Conservation (phyloP, 1,140 invertebrate species). For the Drosophila sturtevanti region DNA sequence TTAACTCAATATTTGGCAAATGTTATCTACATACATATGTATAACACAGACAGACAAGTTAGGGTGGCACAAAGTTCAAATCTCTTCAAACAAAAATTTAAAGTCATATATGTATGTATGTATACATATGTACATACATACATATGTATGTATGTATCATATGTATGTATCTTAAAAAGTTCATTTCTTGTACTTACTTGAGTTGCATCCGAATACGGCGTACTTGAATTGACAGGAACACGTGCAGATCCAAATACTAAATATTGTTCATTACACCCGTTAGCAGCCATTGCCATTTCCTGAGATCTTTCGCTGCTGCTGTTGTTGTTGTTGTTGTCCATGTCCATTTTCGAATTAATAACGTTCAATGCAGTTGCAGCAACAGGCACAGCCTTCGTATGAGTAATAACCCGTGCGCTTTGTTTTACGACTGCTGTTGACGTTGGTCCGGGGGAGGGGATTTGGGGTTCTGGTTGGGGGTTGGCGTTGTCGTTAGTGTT, state of each 20-base stretch:
- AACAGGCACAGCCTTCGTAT: slow-evolving; percentile 54
- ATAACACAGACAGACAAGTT: no score
- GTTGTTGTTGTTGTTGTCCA: slow-evolving; percentile 33
- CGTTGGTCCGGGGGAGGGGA: slow-evolving; percentile 28
- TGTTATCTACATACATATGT: not conserved
- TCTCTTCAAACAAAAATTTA: not conserved
- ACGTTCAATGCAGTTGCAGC: slow-evolving; percentile 48
- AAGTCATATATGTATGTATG: not conserved
- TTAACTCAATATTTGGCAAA: slow-evolving; percentile 3
- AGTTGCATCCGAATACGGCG: slow-evolving; percentile 97
- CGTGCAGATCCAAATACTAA: slow-evolving; percentile 91
- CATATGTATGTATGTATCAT: no score
- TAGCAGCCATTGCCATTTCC: slow-evolving; percentile 45
- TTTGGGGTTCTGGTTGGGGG: slow-evolving; percentile 15
- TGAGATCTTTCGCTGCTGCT: slow-evolving; percentile 67
- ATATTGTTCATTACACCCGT: slow-evolving; percentile 39
- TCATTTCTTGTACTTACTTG: slow-evolving; percentile 87
- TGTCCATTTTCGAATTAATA: slow-evolving; percentile 16
- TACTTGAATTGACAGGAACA: slow-evolving; percentile 94
- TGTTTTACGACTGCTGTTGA: slow-evolving; percentile 26
- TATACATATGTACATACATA: no score
- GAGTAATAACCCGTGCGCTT: slow-evolving; percentile 51
- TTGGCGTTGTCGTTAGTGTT: slow-evolving; percentile 13
- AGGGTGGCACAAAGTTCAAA: not conserved
- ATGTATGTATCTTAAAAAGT: not conserved